Evolutionary conservation across 2,797 vertebrate genomes (phyloP).

Genomic region (Hapalemur alaotrensis): DNA sequence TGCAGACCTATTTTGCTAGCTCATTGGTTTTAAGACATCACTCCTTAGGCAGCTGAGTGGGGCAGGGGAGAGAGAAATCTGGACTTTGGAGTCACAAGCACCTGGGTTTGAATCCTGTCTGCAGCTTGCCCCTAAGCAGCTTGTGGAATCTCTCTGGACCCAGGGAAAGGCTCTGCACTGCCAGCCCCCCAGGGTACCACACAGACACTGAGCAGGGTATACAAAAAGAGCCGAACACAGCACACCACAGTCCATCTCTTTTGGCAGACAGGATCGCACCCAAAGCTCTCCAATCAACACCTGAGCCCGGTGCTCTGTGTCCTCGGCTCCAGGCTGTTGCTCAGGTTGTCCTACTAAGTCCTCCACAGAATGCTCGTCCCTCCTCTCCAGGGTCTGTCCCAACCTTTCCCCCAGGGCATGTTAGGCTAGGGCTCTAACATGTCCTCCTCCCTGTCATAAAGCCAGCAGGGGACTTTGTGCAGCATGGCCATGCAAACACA

Average conservation of each 20-base stretch:
- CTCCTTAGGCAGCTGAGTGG: neutral
- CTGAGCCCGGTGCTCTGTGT: neutral
- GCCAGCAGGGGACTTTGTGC: neutral
- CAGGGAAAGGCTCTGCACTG: neutral
- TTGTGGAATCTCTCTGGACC: neutral
- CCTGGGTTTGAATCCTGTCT: neutral
- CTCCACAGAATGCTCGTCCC: neutral
- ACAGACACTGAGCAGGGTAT: neutral
- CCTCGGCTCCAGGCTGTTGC: neutral
- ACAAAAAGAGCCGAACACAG: neutral
- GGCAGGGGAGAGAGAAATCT: neutral
- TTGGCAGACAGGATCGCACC: neutral
- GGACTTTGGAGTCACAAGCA: neutral
- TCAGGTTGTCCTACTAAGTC: neutral
- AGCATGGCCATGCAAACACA: neutral
- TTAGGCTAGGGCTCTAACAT: neutral
- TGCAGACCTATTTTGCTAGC: conserved; percentile 4
- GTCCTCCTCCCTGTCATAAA: neutral
- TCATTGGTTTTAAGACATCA: neutral
- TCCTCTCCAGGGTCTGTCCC: neutral
- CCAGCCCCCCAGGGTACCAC: neutral
- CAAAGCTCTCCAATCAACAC: neutral
- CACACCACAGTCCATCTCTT: neutral
- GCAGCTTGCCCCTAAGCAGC: neutral
- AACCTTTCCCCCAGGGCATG: neutral